Percentiles rank a stretch among this genome's conserved stretches.
phyloP scores from a whole-genome alignment of 2,888 invertebrate genomes.

The Megastigmus dorsalis region DNA sequence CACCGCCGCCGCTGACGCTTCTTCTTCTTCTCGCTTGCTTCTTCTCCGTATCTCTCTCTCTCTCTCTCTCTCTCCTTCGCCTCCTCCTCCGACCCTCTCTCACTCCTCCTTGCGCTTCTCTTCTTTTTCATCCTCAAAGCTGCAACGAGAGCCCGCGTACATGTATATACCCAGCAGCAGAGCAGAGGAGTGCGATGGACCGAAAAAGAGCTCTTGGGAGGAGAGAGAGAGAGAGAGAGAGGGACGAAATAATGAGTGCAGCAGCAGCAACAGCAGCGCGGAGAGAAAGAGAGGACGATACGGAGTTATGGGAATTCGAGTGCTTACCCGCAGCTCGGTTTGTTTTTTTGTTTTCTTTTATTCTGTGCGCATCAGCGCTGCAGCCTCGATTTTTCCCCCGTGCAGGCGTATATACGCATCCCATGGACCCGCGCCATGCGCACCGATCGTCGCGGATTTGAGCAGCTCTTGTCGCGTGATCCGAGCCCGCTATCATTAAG shows the following conservation, averaged over 20 bases:
- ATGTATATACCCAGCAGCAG: too few species aligned
- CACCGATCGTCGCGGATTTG: too few species aligned
- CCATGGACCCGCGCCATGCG: too few species aligned
- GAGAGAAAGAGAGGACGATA: conserved; percentile 3
- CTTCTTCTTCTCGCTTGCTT: too few species aligned
- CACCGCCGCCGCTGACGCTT: too few species aligned
- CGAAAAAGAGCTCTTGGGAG: not conserved
- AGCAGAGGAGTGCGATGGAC: not conserved
- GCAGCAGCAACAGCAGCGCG: not conserved
- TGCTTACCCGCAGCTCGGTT: not conserved
- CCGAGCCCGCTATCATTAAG: not conserved
- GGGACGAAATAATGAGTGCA: conserved; percentile 21
- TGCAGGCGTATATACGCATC: too few species aligned
- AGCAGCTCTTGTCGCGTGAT: not conserved
- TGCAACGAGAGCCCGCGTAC: conserved; percentile 6
- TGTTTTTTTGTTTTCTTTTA: too few species aligned
- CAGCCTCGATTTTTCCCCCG: too few species aligned
- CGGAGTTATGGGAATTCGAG: conserved; percentile 7
- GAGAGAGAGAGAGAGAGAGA: not conserved
- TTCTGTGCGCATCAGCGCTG: too few species aligned
- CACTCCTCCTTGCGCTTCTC: conserved; percentile 3
- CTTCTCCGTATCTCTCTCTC: conserved; percentile 14
- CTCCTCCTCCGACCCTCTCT: conserved; percentile 6
- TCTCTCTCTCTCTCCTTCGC: conserved; percentile 15
- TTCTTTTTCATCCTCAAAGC: not conserved